phyloP scores from a whole-genome alignment of 2,113 vertebrate species.

The Ptyas mucosa region DNA sequence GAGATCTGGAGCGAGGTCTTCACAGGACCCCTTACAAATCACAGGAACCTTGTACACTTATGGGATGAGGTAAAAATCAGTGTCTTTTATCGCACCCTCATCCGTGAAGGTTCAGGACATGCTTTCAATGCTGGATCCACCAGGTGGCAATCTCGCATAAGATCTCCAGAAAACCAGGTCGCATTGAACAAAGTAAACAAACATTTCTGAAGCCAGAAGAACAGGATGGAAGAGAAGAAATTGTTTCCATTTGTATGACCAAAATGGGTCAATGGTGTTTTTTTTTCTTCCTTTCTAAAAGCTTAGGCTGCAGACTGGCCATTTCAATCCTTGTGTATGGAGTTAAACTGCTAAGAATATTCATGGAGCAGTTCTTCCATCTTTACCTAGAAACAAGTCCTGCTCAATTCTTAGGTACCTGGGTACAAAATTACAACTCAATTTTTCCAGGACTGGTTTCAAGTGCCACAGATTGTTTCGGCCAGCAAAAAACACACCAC shows the following conservation, averaged over 20 bases:
- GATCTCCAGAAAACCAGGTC: background rate
- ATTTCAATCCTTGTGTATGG: background rate
- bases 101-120: background rate
- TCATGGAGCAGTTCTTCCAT: background rate
- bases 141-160: background rate
- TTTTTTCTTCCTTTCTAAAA: background rate
- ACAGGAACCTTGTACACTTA: background rate
- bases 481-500: background rate
- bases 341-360: background rate
- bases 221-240: background rate
- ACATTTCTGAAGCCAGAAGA: background rate
- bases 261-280: background rate
- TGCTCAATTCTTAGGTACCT: background rate
- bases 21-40: background rate
- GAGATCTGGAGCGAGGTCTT: background rate
- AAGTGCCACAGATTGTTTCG: background rate
- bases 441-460: background rate
- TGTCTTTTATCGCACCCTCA: background rate
- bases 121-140: background rate
- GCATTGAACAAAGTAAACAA: background rate
- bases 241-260: background rate
- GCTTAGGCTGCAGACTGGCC: background rate
- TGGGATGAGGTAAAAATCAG: background rate
- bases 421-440: background rate
- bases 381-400: background rate